Evolutionary conservation across 2,797 vertebrate species (phyloP).

Genomic region (Clarias pachynema): DNA sequence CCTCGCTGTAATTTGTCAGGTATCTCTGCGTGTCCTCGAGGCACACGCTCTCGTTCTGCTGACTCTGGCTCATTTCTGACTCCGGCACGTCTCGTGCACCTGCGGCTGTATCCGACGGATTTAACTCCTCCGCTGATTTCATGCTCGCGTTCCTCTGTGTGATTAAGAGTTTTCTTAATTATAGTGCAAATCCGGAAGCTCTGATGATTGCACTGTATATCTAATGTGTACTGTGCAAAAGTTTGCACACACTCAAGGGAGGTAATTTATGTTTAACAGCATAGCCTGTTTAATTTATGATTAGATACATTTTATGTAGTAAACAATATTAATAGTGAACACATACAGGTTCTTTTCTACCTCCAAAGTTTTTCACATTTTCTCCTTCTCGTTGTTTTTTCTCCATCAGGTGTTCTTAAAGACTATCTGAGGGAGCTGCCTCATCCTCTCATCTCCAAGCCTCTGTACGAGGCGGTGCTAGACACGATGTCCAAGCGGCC

Average conservation of each 20-base stretch:
- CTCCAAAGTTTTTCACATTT: background rate
- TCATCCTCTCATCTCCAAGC: conserved; percentile 91
- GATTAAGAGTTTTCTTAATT: background rate
- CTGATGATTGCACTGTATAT: background rate
- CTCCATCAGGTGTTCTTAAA: conserved; percentile 88
- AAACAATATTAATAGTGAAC: background rate
- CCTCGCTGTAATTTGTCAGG: conserved; percentile 15
- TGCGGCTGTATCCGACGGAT: background rate
- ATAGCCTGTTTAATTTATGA: too few relatives aligned
- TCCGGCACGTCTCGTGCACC: background rate
- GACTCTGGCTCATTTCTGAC: background rate
- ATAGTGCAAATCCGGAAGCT: background rate
- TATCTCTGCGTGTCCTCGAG: background rate
- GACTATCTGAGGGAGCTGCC: conserved; percentile 96
- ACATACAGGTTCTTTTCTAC: background rate
- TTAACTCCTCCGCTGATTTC: background rate
- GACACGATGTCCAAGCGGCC: conserved; percentile 87
- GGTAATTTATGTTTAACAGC: background rate
- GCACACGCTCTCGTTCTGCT: background rate
- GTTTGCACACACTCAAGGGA: background rate
- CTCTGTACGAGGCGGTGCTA: conserved; percentile 90
- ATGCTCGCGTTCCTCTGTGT: background rate
- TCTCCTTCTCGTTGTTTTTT: conserved; percentile 1
- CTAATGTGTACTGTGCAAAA: background rate
- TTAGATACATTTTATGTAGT: background rate